Conservation (phyloP, 2,797 vertebrate genomes). For the Sebastolobus altivelis region DNA sequence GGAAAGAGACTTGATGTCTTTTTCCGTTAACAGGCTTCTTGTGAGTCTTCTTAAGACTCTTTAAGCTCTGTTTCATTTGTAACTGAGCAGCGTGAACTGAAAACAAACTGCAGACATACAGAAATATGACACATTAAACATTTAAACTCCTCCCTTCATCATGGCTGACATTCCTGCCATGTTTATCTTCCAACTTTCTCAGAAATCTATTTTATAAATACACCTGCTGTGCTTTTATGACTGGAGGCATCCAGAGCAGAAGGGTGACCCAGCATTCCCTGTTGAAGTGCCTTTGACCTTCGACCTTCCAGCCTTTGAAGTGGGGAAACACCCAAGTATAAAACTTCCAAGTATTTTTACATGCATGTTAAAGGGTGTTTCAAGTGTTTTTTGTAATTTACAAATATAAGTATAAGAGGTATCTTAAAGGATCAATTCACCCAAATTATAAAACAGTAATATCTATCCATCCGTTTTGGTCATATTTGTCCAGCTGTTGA, state of each 20-base stretch:
- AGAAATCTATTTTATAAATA: conserved; percentile 1
- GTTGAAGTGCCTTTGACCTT: not conserved
- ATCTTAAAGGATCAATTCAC: not conserved
- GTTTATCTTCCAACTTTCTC: not conserved
- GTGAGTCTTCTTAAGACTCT: not conserved
- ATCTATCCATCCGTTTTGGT: not conserved
- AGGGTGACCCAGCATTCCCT: not conserved
- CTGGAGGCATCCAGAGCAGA: not conserved
- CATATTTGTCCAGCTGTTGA: not conserved
- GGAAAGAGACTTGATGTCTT: not conserved
- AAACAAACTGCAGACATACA: not conserved
- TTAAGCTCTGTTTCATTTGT: conserved; percentile 4
- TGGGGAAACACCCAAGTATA: not conserved
- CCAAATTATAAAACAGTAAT: not conserved
- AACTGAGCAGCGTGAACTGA: not conserved
- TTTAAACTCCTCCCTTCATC: not conserved
- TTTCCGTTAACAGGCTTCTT: not conserved
- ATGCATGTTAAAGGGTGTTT: too few species aligned
- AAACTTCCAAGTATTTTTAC: not conserved
- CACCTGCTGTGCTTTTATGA: not conserved
- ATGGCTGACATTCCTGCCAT: not conserved
- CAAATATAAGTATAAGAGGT: not conserved
- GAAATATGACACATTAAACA: not conserved
- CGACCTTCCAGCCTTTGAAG: not conserved
- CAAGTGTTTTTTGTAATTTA: not conserved